Base-by-base conservation (phyloP, 2,113 vertebrate genomes). In the Labeo rohita region DNA sequence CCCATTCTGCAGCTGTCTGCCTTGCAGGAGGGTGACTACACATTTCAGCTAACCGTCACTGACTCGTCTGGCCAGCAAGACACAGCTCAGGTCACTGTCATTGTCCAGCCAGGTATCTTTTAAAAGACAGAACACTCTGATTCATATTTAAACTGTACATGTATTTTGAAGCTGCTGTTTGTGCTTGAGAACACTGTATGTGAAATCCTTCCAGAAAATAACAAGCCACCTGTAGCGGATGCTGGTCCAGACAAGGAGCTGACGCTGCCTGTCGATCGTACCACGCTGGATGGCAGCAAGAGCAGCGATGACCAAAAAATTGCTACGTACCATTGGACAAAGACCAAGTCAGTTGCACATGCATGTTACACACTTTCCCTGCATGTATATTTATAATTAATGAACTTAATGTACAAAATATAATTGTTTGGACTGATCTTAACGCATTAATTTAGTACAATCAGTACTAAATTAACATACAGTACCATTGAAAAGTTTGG, bases 11-110 rank as follows among this genome's bases (percentile, higher is more conserved):
- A 99, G 94, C 95, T 99, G 72, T 99, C 98, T 6, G 97, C 97
- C 5, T 95, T 99, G 96, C 97, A 99, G 90, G 98, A 99, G 92
- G 98, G 98, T 56, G 98, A 99, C 91, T 99, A 99, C 88, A 99
- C 98, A 63, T 98, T 99, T 91, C 96, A 98, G 92, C 96, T 99
- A 28, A 99, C 96, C 0, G 98, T 99, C 88, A 98, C 96, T 0
- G 98, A 99, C 93, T 97, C 97, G 0, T 91, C 95, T 45, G 97
- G 97, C 84, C 98, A 99, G 90, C 97, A 99, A 89, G 96, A 96
- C 91, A 99, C 97, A 0, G 95, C 96, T 18, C 95, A 97, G 83
- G 98, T 99, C 94, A 99, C 97, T 0, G 98, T 99, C 70, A 97
- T 99, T 50, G 98, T 99, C 72, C 98, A 98, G 89, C 98, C 98